A percentile compares a stretch with the other conserved stretches of the same genome.
These are phyloP conservation scores for Orthosia gracilis DNA, from an alignment of 2,888 invertebrate species.

Conservation along the genomic window DNA sequence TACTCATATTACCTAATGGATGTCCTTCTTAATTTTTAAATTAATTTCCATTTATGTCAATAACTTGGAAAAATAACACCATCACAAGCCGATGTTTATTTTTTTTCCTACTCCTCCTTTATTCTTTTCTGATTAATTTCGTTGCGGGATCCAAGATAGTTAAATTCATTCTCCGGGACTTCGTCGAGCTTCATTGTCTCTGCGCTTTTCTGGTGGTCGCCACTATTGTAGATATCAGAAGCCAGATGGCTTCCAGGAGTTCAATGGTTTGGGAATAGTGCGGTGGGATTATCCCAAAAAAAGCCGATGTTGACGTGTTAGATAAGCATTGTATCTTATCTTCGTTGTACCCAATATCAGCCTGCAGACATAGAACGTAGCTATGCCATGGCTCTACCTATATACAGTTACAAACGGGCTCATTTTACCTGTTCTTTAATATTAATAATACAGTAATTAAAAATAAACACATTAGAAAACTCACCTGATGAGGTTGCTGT, in stretches of 20 bases:
- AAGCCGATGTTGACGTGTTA: no score
- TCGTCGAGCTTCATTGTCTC: no score
- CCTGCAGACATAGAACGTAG: conserved; percentile 9
- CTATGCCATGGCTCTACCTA: background rate
- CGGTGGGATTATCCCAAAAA: no score
- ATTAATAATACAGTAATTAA: conserved; percentile 4
- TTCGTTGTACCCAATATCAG: conserved; percentile 11
- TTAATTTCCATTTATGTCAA: background rate
- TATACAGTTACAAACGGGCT: background rate
- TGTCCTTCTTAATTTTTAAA: background rate
- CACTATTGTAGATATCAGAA: no score
- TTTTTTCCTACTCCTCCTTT: no score
- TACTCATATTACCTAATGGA: background rate
- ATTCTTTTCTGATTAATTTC: no score
- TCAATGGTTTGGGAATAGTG: no score
- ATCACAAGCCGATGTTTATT: conserved; percentile 14
- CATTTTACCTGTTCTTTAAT: background rate
- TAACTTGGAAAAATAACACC: conserved; percentile 9
- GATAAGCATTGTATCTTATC: conserved; percentile 42
- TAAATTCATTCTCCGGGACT: no score
- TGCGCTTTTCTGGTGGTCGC: no score
- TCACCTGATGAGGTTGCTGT: conserved; percentile 30
- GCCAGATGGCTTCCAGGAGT: no score
- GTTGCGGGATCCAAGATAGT: no score
- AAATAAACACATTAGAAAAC: conserved; percentile 13